Base-by-base conservation (phyloP, 2,113 vertebrate genomes). In the Baryphthengus martii region DNA sequence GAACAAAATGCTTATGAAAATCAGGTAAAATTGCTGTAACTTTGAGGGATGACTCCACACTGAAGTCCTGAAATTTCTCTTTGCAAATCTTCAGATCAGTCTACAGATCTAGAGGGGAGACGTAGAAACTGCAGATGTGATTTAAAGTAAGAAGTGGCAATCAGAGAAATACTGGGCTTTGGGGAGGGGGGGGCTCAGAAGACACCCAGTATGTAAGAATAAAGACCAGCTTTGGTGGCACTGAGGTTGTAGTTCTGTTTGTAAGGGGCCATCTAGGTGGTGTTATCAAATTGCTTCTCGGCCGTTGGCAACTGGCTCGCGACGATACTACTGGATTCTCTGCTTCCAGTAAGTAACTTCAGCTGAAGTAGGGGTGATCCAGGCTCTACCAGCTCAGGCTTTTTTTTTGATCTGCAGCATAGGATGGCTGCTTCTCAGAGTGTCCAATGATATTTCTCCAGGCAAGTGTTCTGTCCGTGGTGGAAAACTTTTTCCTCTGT, bases 261-360 rank as follows among this genome's bases (percentile, higher is more conserved):
- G n/a, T 14, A 39, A 49, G 26, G 19, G 47, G 9, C 45, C 31
- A 50, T 68, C 66, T 10, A 18, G 39, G 33, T 29, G 45, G 44
- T 28, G 1, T 15, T 44, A 8, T 7, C 26, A 19, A 68, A 63
- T 39, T 50, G 52, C 20, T 1, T 1, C 44, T 70, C 39, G 12
- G 55, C 9, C 1, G 0, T 31, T 28, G 82, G 47, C 19, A 65
- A 6, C 14, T 17, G 49, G 44, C 56, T 71, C 2, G 1, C 13
- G 13, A 21, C 52, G 56, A 29, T 21, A 15, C n/a, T 53, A 26
- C 23, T 18, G 25, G 33, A 15, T 42, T 81, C 40, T 42, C 65
- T 52, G 35, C 44, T 79, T 58, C 65, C 31, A 6, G 44, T 26
- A 24, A 6, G 44, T 26, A 24, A 25, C n/a, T 73, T 37, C 33